Evolutionary conservation across 2,888 invertebrate species (phyloP), one percentile per base, ranked within the genome.

Genomic region (Brachynemurus nebulosus): DNA sequence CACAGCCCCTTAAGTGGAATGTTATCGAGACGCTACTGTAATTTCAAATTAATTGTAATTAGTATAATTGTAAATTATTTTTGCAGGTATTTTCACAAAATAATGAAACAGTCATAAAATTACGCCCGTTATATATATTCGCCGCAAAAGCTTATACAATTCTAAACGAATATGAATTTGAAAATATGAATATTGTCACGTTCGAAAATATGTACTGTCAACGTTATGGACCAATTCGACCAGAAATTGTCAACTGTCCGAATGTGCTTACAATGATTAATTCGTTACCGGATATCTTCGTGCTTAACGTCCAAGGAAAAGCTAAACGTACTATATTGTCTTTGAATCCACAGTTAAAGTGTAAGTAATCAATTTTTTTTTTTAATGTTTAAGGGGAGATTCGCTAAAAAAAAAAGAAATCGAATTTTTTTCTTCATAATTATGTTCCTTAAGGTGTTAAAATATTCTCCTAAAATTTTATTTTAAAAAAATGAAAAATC

Each of bases 311-410:
- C n/a, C 19, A n/a, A 17, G 5, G 27, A 17, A 33, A 9, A 11
- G 12, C 17, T 6, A 34, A 42, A 14, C 20, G 21, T 19, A 14
- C 72, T 37, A 60, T 66, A 14, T 60, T 74, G 8, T 72, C 71
- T 52, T 67, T 62, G 45, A 66, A 67, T 50, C 57, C 72, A 41
- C 57, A 64, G 46, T 63, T 70, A 70, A 56, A 51, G 58, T 55
- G 70, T 70, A 56, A 52, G 59, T 56, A 42, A 44, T 40, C 33
- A 14, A 27, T 19, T 45, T 40, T 40, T 12, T 7, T 20, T 33
- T 2, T 18, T 45, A n/a, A n/a, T n/a, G n/a, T n/a, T n/a, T n/a
- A n/a, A n/a, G n/a, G n/a, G n/a, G n/a, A n/a, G n/a, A n/a, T n/a
- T n/a, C n/a, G n/a, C n/a, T n/a, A n/a, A n/a, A n/a, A n/a, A n/a